phyloP scores from a whole-genome alignment of 2,113 vertebrate species.

The Pomatostomus ruficeps region DNA sequence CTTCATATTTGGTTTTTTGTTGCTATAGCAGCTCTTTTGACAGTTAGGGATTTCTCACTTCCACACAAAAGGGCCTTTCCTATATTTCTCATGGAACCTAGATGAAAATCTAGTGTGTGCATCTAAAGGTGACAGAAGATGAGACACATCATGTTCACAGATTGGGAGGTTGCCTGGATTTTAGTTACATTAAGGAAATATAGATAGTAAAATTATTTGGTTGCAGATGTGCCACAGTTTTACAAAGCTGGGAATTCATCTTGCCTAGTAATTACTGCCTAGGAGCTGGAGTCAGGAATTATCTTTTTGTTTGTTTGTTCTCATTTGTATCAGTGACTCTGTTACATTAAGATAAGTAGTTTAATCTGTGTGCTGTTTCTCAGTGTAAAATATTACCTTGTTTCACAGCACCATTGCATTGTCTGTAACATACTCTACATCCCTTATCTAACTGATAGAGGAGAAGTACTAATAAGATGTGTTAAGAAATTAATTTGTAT shows the following conservation, averaged over 20 bases:
- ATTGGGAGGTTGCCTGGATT: not conserved
- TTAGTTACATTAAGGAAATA: not conserved
- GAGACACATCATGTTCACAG: not conserved
- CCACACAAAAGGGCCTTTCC: not conserved
- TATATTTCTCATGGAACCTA: not conserved
- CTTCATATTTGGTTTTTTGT: not conserved
- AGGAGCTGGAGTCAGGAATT: not conserved
- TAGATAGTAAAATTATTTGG: not conserved
- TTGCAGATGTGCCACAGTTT: not conserved
- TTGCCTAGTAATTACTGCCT: not conserved
- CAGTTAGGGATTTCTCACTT: not conserved
- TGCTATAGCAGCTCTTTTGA: not conserved
- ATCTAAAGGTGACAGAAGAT: not conserved
- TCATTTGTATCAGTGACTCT: not conserved
- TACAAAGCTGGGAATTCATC: not conserved
- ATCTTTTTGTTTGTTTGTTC: conserved; percentile 4
- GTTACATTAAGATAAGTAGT: conserved; percentile 16
- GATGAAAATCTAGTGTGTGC: not conserved
- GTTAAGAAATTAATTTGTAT: not conserved
- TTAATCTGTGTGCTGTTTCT: not conserved
- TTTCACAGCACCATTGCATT: not conserved
- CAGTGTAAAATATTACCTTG: not conserved
- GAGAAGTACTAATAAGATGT: not conserved
- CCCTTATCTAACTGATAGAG: not conserved
- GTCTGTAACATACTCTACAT: not conserved